Base-by-base conservation (phyloP, 1,140 invertebrate genomes). In the Anastrepha ludens region DNA sequence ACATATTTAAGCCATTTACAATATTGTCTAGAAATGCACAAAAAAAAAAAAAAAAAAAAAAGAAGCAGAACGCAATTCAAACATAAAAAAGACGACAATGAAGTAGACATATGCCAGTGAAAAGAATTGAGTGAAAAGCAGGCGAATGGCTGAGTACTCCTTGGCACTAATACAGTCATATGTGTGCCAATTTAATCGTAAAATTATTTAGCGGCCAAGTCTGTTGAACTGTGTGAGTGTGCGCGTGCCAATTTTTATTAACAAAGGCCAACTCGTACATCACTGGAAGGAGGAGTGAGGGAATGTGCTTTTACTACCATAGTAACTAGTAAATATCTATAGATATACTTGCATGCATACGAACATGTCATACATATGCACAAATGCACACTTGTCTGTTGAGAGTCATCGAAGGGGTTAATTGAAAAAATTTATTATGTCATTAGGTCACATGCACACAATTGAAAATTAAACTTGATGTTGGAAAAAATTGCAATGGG, bases 391-490 rank as follows among this genome's bases (percentile, higher is more conserved):
- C 60, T 62, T 67, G 64, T 67, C 64, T 39, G 64, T 20, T 74
- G 15, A 74, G 70, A 17, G 70, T 47, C 20, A 81, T 29, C 17
- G 74, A 17, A 58, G 47, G 74, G 74, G 47, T 50, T 81, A 81
- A 81, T 81, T 81, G 74, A 81, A 81, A 81, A 81, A 55, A 70
- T 47, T 81, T 81, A 81, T 55, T 81, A 81, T 81, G 74, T 81
- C 74, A 81, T 55, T 81, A 81, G 74, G 74, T 81, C 74, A 81
- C 50, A 81, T 39, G 50, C 5, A 50, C 15, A 55, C 47, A 81
- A 81, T 81, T 81, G 74, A 9, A 81, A 58, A 81, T 74, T 74
- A 74, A 44, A n/a, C 4, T 6, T 15, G 70, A 44, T 47, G 39
- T 1, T 78, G 70, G 20, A 58, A 29, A 55, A 55, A 13, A 55